phyloP scores from a whole-genome alignment of 2,113 vertebrate species.

The Mus musculus region DNA sequence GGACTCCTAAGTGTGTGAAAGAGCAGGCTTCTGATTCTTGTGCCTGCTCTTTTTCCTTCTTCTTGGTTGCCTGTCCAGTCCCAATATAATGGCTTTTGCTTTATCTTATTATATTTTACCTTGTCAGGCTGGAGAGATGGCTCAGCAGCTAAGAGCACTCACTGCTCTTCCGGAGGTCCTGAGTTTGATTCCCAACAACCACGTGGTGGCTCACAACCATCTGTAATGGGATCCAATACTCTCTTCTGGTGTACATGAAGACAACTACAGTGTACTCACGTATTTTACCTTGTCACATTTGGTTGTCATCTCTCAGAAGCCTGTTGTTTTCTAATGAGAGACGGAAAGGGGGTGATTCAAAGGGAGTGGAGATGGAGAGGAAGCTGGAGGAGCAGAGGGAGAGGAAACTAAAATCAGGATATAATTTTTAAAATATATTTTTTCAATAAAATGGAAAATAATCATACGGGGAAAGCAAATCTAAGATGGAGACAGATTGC shows the following conservation, averaged over 20 bases:
- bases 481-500: neutral
- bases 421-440: neutral
- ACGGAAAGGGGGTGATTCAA: neutral
- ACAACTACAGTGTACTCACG: no score
- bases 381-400: neutral
- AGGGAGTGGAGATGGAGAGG: neutral
- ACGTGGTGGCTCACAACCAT: no score
- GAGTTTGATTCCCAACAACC: no score
- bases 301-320: neutral
- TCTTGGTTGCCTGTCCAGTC: neutral
- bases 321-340: neutral
- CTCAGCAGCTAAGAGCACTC: no score
- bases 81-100: neutral
- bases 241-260: no score
- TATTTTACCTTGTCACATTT: neutral
- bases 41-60: neutral
- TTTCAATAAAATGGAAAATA: neutral
- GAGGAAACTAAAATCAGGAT: neutral
- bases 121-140: no score
- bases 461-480: neutral
- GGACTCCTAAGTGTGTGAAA: neutral
- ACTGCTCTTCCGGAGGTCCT: no score
- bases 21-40: neutral
- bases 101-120: neutral
- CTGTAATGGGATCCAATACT: no score